Evolutionary conservation across 1,140 invertebrate genomes (phyloP).

Genomic region (Probaryconus sp.): DNA sequence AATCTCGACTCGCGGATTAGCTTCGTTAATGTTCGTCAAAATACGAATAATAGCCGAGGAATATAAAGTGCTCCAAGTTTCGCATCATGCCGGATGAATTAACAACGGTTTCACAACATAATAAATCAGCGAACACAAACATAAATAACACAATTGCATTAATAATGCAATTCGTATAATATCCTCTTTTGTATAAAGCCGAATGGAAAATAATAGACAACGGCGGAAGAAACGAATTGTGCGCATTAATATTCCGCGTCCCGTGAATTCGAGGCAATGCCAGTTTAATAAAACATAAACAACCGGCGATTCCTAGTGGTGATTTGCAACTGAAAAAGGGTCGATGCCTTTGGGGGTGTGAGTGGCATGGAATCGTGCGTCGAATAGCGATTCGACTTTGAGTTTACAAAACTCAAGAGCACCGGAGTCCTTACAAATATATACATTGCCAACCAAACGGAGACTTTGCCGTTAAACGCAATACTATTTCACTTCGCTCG

Average conservation of each 20-base stretch:
- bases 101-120: not conserved
- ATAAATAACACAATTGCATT: slow-evolving; percentile 18
- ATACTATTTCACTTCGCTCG: slow-evolving; percentile 45
- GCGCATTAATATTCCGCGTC: slow-evolving; percentile 57
- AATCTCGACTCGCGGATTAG: too few relatives aligned
- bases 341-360: slow-evolving; percentile 17
- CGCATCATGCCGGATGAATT: not conserved
- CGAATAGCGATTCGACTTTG: slow-evolving; percentile 46
- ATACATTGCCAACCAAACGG: slow-evolving; percentile 33
- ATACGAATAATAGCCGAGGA: too few relatives aligned
- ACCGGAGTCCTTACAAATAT: slow-evolving; percentile 42
- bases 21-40: too few relatives aligned
- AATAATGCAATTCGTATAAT: slow-evolving; percentile 51
- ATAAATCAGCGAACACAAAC: not conserved
- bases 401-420: slow-evolving; percentile 45
- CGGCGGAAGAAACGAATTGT: slow-evolving; percentile 49
- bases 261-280: slow-evolving; percentile 34
- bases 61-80: not conserved
- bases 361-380: slow-evolving; percentile 35
- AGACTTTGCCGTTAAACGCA: slow-evolving; percentile 22
- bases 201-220: slow-evolving; percentile 56
- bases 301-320: slow-evolving; percentile 40
- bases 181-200: slow-evolving; percentile 32
- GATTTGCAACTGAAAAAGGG: slow-evolving; percentile 63
- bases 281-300: slow-evolving; percentile 62